Evolutionary conservation across 2,113 vertebrate species (phyloP), one percentile per base, ranked within the genome.

Genomic region (Myiagra hebetior): DNA sequence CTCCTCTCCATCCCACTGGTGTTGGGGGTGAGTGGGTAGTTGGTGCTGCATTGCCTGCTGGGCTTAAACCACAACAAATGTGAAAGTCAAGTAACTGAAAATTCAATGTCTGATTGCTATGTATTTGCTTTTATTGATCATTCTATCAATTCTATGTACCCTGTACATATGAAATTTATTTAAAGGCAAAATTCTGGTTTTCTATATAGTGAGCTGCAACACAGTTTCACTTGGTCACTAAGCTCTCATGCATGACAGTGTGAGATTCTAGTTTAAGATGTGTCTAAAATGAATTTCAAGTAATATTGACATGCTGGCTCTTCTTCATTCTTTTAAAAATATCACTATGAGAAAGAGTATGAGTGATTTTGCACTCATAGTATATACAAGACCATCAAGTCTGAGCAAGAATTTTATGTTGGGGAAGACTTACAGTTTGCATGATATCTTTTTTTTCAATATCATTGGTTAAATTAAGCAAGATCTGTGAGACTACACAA

Each of bases 371-470:
- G 4, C 9, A 28, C 4, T 70, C 28, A 13, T 55, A 59, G 4
- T 35, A 68, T 27, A n/a, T 42, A 57, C 3, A 62, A 64, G 2
- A 65, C 0, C 21, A 81, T 35, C 24, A 68, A 75, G 5, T 10
- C 31, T 55, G 18, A 85, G 16, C 3, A 75, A 63, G 41, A 68
- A 35, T 62, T 81, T 74, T 49, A 10, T 41, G 3, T 49, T 78
- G 53, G 7, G 15, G 3, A 82, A 78, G 27, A 47, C 12, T 8
- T 31, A 31, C 4, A 27, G 26, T 77, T 86, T 69, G 7, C 5
- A 60, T 1, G 1, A 19, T 24, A 21, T 2, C 1, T 44, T 6
- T 31, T 78, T 17, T 62, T 26, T 21, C 2, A 59, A 10, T 76
- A 52, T 10, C 3, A 56, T 33, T 69, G 6, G 4, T 56, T 89